Evolutionary conservation across 2,113 vertebrate genomes (phyloP).

Genomic region (Athene cunicularia): DNA sequence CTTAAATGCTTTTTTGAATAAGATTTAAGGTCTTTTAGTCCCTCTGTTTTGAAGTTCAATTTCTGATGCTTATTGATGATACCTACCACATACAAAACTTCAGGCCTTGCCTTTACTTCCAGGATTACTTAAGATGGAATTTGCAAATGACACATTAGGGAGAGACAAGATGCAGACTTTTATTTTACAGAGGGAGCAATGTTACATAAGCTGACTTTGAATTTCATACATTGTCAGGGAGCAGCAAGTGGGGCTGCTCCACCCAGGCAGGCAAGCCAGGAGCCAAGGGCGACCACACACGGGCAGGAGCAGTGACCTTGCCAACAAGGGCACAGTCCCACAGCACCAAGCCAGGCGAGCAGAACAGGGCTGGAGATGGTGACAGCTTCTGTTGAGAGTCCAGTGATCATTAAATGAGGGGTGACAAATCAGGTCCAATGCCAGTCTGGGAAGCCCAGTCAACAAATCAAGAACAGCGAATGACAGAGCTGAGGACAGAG

Average conservation of each 20-base stretch:
- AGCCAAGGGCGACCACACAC: fast-evolving
- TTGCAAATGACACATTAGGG: not conserved
- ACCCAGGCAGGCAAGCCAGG: not conserved
- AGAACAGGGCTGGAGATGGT: not conserved
- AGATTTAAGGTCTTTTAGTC: not conserved
- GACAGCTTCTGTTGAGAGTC: not conserved
- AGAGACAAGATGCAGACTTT: not conserved
- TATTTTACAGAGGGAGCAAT: not conserved
- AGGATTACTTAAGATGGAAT: not conserved
- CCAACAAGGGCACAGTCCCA: not conserved
- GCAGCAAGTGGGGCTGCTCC: not conserved
- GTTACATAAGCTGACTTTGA: not conserved
- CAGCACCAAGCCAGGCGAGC: not conserved
- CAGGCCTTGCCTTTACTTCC: not conserved
- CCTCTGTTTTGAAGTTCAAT: not conserved
- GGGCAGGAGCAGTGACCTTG: not conserved
- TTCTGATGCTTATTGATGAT: not conserved
- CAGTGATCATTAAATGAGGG: not conserved
- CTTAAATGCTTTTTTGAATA: not conserved
- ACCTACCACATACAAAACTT: not conserved
- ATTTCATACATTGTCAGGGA: not conserved
- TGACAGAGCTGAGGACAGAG: not conserved
- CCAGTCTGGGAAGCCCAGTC: not conserved
- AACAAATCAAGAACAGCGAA: not conserved
- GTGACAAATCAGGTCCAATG: not conserved